Evolutionary conservation across 1,140 invertebrate species (phyloP), one percentile per base, ranked within the genome.

Genomic region (Ceratina australensis): DNA sequence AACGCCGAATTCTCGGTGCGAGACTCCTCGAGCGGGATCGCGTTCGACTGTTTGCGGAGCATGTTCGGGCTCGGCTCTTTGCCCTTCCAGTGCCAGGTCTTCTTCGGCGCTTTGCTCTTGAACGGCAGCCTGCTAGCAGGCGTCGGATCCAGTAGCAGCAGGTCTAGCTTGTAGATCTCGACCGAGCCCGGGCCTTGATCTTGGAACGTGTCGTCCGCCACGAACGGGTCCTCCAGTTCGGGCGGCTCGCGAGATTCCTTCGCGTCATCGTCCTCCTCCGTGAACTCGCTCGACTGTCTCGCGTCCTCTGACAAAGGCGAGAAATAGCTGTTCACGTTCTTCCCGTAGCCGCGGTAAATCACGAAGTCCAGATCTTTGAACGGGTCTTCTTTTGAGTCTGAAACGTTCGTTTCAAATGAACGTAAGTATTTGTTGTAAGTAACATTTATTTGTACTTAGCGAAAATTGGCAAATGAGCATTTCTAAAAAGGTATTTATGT

Each of bases 101-200:
- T 88, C 57, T 87, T 88, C 0, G 83, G 84, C 0, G 61, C n/a
- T 24, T 86, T 87, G 56, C 80, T 82, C 13, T 60, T 78, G 4
- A 24, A 49, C 0, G 33, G 26, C 2, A 64, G 28, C 49, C 22
- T 28, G 7, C 59, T 61, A 2, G 50, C 12, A 72, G 57, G 47
- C 59, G 68, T 4, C 82, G 59, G 52, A 77, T 87, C 86, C 64
- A 84, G 81, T 10, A 66, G 72, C 7, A 75, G 78, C 57, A 87
- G 72, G 64, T 90, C 83, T 60, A 88, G 72, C 72, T 87, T 89
- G 78, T 89, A 89, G 67, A 89, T 86, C 61, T 89, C 86, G 12
- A 89, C 67, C 2, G 86, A 86, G 10, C 81, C 83, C 3, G 87
- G 79, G 18, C 85, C 87, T 84, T 86, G 83, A 84, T 89, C 86